phyloP scores from a whole-genome alignment of 2,888 invertebrate species.

The Sphaeridia pumilis region DNA sequence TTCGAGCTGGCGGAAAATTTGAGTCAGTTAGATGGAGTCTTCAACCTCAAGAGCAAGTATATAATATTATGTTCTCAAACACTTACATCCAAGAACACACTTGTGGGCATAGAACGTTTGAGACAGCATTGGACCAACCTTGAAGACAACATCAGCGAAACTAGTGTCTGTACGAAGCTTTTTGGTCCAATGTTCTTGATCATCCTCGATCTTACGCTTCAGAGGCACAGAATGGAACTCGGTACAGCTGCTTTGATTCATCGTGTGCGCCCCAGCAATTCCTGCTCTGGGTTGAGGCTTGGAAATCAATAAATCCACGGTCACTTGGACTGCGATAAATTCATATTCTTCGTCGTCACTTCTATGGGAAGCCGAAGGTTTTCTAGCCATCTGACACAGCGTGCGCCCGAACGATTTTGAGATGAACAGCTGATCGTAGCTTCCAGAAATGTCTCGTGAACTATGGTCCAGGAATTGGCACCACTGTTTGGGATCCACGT shows the following conservation, averaged over 20 bases:
- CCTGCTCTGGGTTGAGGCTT: background rate
- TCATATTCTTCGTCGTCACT: background rate
- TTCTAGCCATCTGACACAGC: background rate
- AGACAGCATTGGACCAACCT: background rate
- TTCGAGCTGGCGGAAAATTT: constrained; percentile 1
- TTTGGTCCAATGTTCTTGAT: constrained; percentile 1
- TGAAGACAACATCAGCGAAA: constrained; percentile 4
- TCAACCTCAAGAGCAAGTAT: too few species aligned
- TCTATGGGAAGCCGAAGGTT: background rate
- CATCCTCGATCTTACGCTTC: background rate
- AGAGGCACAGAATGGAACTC: background rate
- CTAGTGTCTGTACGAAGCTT: constrained; percentile 4
- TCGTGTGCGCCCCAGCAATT: background rate
- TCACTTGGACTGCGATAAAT: constrained; percentile 4
- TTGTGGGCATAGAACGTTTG: constrained; percentile 6
- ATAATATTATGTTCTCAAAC: too few species aligned
- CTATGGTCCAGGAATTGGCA: constrained; percentile 2
- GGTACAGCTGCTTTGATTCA: background rate
- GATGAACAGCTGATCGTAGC: background rate
- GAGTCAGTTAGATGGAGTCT: background rate
- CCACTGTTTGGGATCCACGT: constrained; percentile 1
- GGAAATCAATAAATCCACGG: background rate
- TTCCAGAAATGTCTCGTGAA: background rate
- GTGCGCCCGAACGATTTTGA: background rate
- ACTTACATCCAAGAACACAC: constrained; percentile 6